Evolutionary conservation across 1,140 invertebrate species (phyloP).

Genomic region (Potamilus streckersoni): DNA sequence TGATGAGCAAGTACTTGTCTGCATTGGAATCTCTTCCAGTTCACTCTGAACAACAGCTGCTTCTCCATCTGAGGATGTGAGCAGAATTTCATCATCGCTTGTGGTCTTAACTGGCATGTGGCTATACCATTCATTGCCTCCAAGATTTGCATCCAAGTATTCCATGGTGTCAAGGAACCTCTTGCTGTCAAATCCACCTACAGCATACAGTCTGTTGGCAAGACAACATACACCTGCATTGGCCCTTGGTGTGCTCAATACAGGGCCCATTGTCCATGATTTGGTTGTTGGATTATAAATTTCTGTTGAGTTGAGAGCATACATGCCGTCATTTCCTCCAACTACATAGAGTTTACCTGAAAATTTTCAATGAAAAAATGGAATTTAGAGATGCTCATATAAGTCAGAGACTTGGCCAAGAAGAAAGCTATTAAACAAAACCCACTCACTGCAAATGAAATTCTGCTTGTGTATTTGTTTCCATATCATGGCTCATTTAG

Average conservation of each 20-base stretch:
- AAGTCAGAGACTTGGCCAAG: no score
- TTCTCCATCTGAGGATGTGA: no score
- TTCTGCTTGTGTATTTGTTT: no score
- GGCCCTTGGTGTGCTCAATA: constrained; percentile 88
- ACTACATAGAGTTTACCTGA: constrained; percentile 72
- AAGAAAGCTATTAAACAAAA: no score
- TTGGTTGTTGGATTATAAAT: constrained; percentile 83
- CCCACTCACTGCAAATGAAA: no score
- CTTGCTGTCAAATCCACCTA: constrained; percentile 89
- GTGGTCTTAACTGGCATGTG: background rate
- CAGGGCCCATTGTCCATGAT: constrained; percentile 84
- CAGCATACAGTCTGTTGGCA: constrained; percentile 76
- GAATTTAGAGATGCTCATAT: no score
- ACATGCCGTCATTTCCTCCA: constrained; percentile 71
- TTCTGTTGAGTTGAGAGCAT: constrained; percentile 85
- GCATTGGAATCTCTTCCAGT: no score
- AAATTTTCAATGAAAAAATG: background rate
- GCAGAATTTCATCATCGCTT: no score
- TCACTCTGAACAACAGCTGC: no score
- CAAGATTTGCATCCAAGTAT: constrained; percentile 62
- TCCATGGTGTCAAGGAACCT: constrained; percentile 87
- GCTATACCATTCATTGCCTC: constrained; percentile 39
- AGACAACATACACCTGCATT: constrained; percentile 84
- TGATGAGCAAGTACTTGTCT: no score
- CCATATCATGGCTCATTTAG: no score